Evolutionary conservation across 2,113 vertebrate genomes (phyloP).

Genomic region (Rhegmatorhina hoffmannsi): DNA sequence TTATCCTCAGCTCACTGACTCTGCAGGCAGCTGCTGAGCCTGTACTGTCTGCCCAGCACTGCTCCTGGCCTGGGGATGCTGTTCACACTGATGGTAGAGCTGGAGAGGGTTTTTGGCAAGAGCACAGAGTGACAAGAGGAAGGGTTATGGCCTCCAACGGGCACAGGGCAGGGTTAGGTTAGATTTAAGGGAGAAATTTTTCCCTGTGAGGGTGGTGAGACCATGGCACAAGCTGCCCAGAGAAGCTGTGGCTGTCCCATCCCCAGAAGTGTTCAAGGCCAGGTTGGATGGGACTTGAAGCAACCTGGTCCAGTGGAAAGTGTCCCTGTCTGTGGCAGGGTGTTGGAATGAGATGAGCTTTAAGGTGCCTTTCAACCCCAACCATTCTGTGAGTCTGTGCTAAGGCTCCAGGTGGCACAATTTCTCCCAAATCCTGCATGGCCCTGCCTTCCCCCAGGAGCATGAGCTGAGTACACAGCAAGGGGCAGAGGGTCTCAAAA

Average conservation of each 20-base stretch:
- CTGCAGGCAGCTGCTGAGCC: neutral
- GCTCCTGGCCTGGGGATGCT: neutral
- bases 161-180: neutral
- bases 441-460: neutral
- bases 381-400: neutral
- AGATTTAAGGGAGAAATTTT: neutral
- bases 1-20: neutral
- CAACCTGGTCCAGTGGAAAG: rapidly evolving
- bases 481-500: neutral
- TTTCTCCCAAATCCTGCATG: neutral
- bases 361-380: neutral
- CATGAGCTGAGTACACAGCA: neutral
- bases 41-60: neutral
- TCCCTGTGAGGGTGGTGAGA: neutral
- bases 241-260: neutral
- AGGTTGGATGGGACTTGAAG: rapidly evolving
- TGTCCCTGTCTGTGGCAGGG: neutral
- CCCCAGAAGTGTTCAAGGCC: neutral
- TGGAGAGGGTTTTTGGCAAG: neutral
- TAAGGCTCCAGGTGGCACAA: neutral
- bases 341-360: neutral
- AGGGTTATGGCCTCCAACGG: neutral
- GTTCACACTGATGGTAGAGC: neutral
- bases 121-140: neutral
- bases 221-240: neutral